Conservation (phyloP, 2,888 invertebrate genomes). For the Gymnoscelis rufifasciata region DNA sequence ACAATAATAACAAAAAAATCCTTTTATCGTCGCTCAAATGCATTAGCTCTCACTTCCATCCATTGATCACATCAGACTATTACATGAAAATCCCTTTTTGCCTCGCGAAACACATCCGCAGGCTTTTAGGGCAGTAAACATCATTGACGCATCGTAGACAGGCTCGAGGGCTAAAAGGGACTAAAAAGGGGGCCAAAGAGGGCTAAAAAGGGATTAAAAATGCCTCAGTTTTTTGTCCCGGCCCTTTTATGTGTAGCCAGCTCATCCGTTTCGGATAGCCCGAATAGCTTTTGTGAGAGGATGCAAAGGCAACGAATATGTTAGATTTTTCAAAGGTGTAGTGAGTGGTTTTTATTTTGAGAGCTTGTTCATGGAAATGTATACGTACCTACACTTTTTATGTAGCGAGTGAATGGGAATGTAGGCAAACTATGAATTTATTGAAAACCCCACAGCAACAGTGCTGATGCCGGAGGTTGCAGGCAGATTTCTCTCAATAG, state of each 20-base stretch:
- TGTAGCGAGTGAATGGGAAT: too few relatives aligned
- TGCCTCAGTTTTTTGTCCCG: constrained; percentile 49
- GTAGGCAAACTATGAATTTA: too few relatives aligned
- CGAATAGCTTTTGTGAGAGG: constrained; percentile 22
- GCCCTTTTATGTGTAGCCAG: constrained; percentile 41
- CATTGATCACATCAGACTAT: constrained; percentile 43
- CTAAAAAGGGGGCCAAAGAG: constrained; percentile 53
- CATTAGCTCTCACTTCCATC: constrained; percentile 30
- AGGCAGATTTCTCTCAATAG: too few relatives aligned
- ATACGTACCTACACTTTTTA: not conserved
- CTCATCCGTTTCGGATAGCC: constrained; percentile 30
- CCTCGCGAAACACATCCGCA: constrained; percentile 33
- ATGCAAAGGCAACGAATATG: constrained; percentile 15
- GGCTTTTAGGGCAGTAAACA: constrained; percentile 71
- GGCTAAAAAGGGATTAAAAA: constrained; percentile 63
- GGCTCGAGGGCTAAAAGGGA: constrained; percentile 27
- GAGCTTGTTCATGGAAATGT: not conserved
- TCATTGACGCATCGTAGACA: constrained; percentile 59
- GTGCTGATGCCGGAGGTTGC: too few relatives aligned
- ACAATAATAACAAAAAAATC: constrained; percentile 1
- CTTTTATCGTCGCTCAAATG: constrained; percentile 12
- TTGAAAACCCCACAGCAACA: too few relatives aligned
- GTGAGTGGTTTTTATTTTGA: constrained; percentile 1
- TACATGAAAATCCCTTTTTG: constrained; percentile 40
- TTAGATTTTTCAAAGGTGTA: constrained; percentile 10